A percentile compares a stretch with the other conserved stretches of the same genome.
phyloP scores from a whole-genome alignment of 2,113 vertebrate genomes.

The Istiophorus platypterus region DNA sequence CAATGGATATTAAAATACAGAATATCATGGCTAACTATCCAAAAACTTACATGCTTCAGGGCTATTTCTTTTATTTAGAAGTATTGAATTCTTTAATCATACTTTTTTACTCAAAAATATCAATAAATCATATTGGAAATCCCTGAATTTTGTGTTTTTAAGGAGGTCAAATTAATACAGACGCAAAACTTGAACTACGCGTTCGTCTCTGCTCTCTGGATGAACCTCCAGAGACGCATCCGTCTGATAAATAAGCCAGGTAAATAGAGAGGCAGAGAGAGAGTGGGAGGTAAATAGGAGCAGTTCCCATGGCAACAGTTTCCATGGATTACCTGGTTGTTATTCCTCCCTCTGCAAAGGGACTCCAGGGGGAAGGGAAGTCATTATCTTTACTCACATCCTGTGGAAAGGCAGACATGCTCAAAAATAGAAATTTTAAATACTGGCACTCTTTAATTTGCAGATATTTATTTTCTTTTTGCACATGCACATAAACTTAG shows the following conservation, averaged over 20 bases:
- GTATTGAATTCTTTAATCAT: not conserved
- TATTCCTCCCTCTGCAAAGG: conserved; percentile 91
- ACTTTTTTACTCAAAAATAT: not conserved
- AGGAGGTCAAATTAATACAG: not conserved
- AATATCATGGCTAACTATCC: not conserved
- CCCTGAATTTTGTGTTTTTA: not conserved
- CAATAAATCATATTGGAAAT: not conserved
- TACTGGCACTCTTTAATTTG: not conserved
- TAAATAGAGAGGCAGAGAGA: conserved; percentile 1
- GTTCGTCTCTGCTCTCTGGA: not conserved
- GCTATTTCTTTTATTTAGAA: too few species aligned
- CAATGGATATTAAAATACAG: not conserved
- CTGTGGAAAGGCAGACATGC: conserved; percentile 79
- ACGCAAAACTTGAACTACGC: not conserved
- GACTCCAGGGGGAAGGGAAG: conserved; percentile 93
- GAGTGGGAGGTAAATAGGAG: conserved; percentile 44
- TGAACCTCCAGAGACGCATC: conserved; percentile 22
- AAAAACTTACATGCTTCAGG: not conserved
- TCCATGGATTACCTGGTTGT: conserved; percentile 85
- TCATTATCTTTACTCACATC: conserved; percentile 90
- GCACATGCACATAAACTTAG: not conserved
- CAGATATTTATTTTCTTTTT: not conserved
- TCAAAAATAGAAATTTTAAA: conserved; percentile 32
- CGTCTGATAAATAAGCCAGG: conserved; percentile 21
- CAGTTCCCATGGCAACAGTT: conserved; percentile 65